Base-by-base conservation (phyloP, 2,113 vertebrate genomes). In the Triplophysa siluroides region DNA sequence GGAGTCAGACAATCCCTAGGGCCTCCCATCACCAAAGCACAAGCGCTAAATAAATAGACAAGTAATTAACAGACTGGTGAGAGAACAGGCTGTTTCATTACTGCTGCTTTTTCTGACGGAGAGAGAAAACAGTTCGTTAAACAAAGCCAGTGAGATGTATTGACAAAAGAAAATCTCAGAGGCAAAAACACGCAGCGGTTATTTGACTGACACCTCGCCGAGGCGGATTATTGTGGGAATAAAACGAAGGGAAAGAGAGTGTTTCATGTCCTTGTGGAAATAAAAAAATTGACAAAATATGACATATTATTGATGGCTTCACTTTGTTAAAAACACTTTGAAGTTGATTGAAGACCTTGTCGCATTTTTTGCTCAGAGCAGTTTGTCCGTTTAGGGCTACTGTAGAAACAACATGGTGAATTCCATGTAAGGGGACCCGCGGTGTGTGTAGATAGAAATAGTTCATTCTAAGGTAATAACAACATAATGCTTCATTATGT, bases 31-130 rank as follows among this genome's bases (percentile, higher is more conserved):
- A 86, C 72, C 62, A 85, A 52, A 56, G 80, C 83, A 89, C 91
- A 93, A 88, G 90, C 86, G 85, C 91, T 93, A 91, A 94, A 91
- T 94, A 94, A 94, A 95, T 91, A 93, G 90, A 92, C 93, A 94
- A 92, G 91, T 94, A 93, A 94, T 94, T 93, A 94, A 92, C 91
- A 93, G 89, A 83, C 89, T 72, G 67, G 89, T 89, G 91, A 87
- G 90, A 87, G 86, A 88, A 85, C 90, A 86, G 91, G 82, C 87
- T 87, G 68, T 93, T 92, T 93, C 91, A 92, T 92, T 89, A 92
- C 76, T 90, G 83, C 73, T 61, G 71, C 78, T 78, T 65, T 38
- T 76, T 75, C 84, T 54, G 70, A 83, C 21, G 50, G 67, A 16
- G 29, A 45, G 12, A 69, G 66, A 76, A 74, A 76, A 78, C 41